phyloP scores from a whole-genome alignment of 2,113 vertebrate species.

The Dissostichus mawsoni region DNA sequence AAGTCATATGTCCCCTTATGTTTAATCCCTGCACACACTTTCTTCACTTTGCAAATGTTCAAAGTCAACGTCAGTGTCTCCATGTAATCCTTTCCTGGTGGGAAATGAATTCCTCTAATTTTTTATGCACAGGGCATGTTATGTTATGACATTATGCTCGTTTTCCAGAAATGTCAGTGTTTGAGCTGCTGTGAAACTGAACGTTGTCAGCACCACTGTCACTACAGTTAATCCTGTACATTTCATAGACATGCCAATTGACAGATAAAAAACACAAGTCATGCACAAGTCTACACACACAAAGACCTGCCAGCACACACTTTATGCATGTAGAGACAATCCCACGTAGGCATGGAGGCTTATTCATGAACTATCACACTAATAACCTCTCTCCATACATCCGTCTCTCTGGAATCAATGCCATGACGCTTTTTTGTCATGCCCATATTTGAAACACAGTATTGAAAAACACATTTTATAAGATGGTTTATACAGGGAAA shows the following conservation, averaged over 20 bases:
- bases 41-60: conserved; percentile 12
- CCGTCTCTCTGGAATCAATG: no score
- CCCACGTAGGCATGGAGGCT: no score
- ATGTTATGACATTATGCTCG: conserved; percentile 13
- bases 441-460: no score
- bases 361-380: no score
- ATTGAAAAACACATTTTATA: no score
- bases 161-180: conserved; percentile 30
- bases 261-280: not conserved
- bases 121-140: conserved; percentile 27
- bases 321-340: not conserved
- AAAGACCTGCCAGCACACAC: not conserved
- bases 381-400: no score
- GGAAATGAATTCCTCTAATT: conserved; percentile 26
- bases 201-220: not conserved
- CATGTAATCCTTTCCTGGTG: conserved; percentile 41
- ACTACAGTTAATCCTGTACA: not conserved
- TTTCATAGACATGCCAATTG: conserved; percentile 16
- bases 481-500: no score
- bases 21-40: conserved; percentile 27
- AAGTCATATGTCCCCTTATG: not conserved
- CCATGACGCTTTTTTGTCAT: no score
- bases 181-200: conserved; percentile 1
- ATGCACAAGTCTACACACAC: not conserved
- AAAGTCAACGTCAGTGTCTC: conserved; percentile 27